Evolutionary conservation across 2,888 invertebrate genomes (phyloP), one percentile per base, ranked within the genome.

Genomic region (Hyles lineata): DNA sequence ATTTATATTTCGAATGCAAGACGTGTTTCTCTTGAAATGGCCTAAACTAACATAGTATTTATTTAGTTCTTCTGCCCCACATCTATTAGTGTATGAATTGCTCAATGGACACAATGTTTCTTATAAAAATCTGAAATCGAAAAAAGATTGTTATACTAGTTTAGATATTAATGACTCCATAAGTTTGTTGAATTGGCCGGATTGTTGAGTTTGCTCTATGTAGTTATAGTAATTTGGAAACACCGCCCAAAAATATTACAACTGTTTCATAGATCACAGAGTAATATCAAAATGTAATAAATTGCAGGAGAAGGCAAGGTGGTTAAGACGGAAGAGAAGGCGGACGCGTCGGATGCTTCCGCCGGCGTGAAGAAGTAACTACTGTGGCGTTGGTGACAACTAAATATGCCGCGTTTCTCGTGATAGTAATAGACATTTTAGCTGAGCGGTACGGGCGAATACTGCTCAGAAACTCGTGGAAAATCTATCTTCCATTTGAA

Each of bases 261-360:
- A 55, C 15, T 55, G 8, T 7, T 55, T 2, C 19, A 55, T 17
- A 15, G 55, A 55, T n/a, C 55, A 55, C 43, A 15, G 11, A 1
- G 19, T 55, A 55, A 55, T 55, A 55, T n/a, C 6, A n/a, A 19
- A n/a, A n/a, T 55, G 8, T 55, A 32, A 29, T 25, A 7, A 19
- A 43, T 87, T 80, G 0, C 87, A 95, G 95, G 95, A 70, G 95
- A 95, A 69, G 94, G 93, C 62, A 95, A 95, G 76, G 91, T 95
- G 75, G 91, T 93, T 63, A 95, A 95, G 84, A 95, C 93, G 19
- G 95, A 95, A 75, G 95, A 95, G 78, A 94, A 94, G 77, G 84
- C 83, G 81, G 94, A 93, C 84, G 91, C 90, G 52, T 88, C 92
- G 23, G 94, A 92, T 74, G 87, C 82, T 75, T 78, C 82, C 50